Evolutionary conservation across 2,888 invertebrate genomes (phyloP), one percentile per base, ranked within the genome.

Genomic region (Torymus texanus): DNA sequence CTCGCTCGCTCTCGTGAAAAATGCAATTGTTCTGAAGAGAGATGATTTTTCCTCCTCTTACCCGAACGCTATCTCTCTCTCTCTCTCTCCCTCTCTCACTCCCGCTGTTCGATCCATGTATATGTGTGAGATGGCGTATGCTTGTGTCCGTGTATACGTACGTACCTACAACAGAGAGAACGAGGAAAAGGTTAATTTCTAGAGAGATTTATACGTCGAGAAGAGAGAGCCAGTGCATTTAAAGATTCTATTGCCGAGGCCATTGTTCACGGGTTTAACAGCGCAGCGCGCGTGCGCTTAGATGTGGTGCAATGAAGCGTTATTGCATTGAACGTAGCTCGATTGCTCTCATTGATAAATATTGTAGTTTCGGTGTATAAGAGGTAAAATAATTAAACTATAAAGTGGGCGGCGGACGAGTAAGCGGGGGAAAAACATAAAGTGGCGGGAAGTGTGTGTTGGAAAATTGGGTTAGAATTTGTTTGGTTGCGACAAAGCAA

Each of bases 91-190:
- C 16, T 41, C n/a, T 55, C 14, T 50, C 1, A 21, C 11, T 55
- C 67, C 8, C 14, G 58, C 5, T 59, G 24, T 14, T 67, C 16
- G 70, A 16, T n/a, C 11, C 4, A 5, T 13, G 14, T 16, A n/a
- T 50, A 51, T 53, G 66, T 18, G n/a, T 24, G 13, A 3, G 18
- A 16, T 4, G 11, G 29, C 13, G 24, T 13, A 14, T 63, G n/a
- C 5, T 11, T 12, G 61, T 14, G 14, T 10, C 4, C 0, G 5
- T 29, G n/a, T 16, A 50, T 14, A 29, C n/a, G 16, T 12, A 63
- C 74, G 65, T 74, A 74, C 65, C 63, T 74, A 65, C 50, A 74
- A 72, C 62, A 51, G 11, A 71, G 4, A 16, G 61, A 61, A 50
- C 14, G 41, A 53, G 24, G 41, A 58, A 58, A 21, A 72, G 53